Percentiles rank a stretch among this genome's conserved stretches.
Conservation (phyloP, 2,888 invertebrate genomes). For the Leistus spinibarbis region DNA sequence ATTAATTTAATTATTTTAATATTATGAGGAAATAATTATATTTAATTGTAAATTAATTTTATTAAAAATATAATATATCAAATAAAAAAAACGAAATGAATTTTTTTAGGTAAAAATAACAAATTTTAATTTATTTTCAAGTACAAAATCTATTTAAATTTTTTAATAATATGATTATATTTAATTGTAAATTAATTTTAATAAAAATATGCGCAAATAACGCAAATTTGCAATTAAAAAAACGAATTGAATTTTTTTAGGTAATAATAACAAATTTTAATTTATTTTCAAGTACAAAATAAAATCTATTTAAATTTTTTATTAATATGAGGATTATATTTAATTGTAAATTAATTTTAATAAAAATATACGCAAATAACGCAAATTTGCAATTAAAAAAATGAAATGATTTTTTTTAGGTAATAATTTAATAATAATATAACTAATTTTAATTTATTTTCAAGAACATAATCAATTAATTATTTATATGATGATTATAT, state of each 20-base stretch:
- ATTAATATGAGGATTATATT: not conserved
- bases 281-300: not conserved
- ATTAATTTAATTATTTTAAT: not conserved
- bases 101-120: too few relatives aligned
- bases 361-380: not conserved
- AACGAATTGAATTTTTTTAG: too few relatives aligned
- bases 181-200: not conserved
- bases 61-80: not conserved
- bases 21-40: not conserved
- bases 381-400: too few relatives aligned
- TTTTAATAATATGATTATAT: not conserved
- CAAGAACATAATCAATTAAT: not conserved
- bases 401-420: too few relatives aligned
- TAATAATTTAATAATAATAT: too few relatives aligned
- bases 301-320: not conserved
- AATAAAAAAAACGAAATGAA: too few relatives aligned
- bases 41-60: not conserved
- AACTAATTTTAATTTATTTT: not conserved
- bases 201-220: not conserved
- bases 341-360: not conserved
- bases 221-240: too few relatives aligned
- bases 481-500: not conserved
- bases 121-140: not conserved
- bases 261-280: too few relatives aligned
- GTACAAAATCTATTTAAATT: not conserved